Conservation (phyloP, 2,888 invertebrate genomes). For the Phyto melanocephala region DNA sequence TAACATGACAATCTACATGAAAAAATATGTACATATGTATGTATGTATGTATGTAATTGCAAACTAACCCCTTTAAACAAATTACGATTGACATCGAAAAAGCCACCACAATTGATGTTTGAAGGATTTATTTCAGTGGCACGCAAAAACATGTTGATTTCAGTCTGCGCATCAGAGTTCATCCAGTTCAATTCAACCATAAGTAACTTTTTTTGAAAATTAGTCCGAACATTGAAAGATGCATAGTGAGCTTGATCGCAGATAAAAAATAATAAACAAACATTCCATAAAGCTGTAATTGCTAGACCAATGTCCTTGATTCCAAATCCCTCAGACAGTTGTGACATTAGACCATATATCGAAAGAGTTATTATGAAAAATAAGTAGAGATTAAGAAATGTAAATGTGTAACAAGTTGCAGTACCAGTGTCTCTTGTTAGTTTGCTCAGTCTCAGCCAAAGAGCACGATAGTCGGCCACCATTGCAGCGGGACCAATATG, state of each 20-base stretch:
- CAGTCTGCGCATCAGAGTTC: conserved; percentile 87
- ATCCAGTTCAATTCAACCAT: conserved; percentile 88
- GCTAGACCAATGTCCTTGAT: conserved; percentile 85
- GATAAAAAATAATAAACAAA: conserved; percentile 84
- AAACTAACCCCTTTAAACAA: conserved; percentile 84
- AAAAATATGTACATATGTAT: not conserved
- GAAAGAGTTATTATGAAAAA: conserved; percentile 87
- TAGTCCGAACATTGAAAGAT: conserved; percentile 85
- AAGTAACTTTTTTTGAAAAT: conserved; percentile 86
- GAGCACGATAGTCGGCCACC: conserved; percentile 85
- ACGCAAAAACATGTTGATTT: conserved; percentile 87
- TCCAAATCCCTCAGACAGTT: conserved; percentile 86
- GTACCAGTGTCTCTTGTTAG: conserved; percentile 84
- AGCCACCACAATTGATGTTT: conserved; percentile 86
- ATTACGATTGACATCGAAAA: conserved; percentile 85
- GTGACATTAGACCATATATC: conserved; percentile 86
- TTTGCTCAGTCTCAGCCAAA: conserved; percentile 86
- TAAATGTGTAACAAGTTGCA: conserved; percentile 84
- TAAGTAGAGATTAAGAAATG: conserved; percentile 84
- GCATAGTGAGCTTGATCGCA: conserved; percentile 88
- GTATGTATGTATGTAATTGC: not conserved
- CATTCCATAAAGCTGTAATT: conserved; percentile 84
- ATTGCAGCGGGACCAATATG: conserved; percentile 84
- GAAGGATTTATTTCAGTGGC: conserved; percentile 89
- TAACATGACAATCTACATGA: too few species aligned